phyloP scores from a whole-genome alignment of 2,113 vertebrate species.

The Bolborhynchus lineola region DNA sequence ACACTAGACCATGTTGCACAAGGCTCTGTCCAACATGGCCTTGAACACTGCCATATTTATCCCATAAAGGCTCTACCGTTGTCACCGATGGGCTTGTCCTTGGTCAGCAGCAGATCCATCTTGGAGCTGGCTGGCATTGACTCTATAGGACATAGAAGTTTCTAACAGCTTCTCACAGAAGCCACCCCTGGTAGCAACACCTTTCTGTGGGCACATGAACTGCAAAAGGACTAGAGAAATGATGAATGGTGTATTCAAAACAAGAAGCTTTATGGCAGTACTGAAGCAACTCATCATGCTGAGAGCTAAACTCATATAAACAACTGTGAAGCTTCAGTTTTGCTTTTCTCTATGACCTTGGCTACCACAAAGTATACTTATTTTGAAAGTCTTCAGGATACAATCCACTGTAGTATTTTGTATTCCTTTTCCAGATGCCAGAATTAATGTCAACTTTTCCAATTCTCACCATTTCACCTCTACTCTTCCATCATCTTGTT shows the following conservation, averaged over 20 bases:
- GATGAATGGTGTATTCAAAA: not conserved
- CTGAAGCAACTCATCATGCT: not conserved
- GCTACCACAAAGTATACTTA: not conserved
- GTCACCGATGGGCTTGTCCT: fast-evolving
- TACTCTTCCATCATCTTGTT: not conserved
- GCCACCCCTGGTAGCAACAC: not conserved
- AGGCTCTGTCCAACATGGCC: not conserved
- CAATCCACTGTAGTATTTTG: not conserved
- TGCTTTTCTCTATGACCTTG: not conserved
- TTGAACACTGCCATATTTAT: not conserved
- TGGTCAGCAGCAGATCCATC: fast-evolving
- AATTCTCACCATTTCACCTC: not conserved
- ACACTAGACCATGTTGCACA: not conserved
- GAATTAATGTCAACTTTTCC: not conserved
- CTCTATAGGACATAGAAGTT: fast-evolving
- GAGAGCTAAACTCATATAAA: not conserved
- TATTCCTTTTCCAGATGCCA: not conserved
- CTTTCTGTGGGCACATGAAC: not conserved
- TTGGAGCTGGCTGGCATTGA: not conserved
- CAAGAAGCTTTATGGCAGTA: not conserved
- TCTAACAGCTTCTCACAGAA: not conserved
- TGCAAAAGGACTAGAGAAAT: not conserved
- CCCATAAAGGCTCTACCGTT: not conserved
- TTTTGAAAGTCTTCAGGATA: not conserved
- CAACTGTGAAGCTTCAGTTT: not conserved